Evolutionary conservation across 2,888 invertebrate genomes (phyloP).

Genomic region (Himalopsyche anomala): DNA sequence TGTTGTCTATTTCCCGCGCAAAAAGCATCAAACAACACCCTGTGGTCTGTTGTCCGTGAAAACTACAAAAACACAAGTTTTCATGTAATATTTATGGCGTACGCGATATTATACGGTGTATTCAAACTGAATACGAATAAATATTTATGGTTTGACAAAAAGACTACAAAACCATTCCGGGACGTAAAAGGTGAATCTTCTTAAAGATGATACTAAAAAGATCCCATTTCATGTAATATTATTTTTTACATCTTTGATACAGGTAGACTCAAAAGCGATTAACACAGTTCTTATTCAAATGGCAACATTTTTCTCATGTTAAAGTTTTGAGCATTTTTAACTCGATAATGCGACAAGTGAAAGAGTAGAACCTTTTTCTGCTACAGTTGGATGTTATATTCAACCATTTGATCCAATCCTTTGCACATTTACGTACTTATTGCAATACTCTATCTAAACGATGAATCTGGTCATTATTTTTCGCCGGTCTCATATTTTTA

Average conservation of each 20-base stretch:
- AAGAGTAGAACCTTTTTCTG: no score
- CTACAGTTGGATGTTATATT: no score
- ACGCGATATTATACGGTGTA: slow-evolving; percentile 39
- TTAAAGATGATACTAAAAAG: slow-evolving; percentile 12
- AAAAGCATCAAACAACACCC: slow-evolving; percentile 6
- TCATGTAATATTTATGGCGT: slow-evolving; percentile 22
- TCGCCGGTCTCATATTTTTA: no score
- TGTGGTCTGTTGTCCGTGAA: slow-evolving; percentile 5
- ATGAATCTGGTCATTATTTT: no score
- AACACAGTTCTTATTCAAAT: no score
- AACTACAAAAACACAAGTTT: slow-evolving; percentile 37
- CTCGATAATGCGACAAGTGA: no score
- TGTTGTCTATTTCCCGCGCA: background rate
- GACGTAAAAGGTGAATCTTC: background rate
- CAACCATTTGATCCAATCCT: no score
- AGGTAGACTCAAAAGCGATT: no score
- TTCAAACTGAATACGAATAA: slow-evolving; percentile 38
- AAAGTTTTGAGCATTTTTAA: no score
- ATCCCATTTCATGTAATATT: slow-evolving; percentile 9
- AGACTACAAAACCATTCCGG: slow-evolving; percentile 26
- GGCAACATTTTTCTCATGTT: no score
- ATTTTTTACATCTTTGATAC: slow-evolving; percentile 7
- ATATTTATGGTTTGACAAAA: slow-evolving; percentile 34
- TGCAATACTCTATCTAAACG: no score
- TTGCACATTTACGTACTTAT: no score